Evolutionary conservation across 2,888 invertebrate species (phyloP).

Genomic region (Mesorhabditis sp.): DNA sequence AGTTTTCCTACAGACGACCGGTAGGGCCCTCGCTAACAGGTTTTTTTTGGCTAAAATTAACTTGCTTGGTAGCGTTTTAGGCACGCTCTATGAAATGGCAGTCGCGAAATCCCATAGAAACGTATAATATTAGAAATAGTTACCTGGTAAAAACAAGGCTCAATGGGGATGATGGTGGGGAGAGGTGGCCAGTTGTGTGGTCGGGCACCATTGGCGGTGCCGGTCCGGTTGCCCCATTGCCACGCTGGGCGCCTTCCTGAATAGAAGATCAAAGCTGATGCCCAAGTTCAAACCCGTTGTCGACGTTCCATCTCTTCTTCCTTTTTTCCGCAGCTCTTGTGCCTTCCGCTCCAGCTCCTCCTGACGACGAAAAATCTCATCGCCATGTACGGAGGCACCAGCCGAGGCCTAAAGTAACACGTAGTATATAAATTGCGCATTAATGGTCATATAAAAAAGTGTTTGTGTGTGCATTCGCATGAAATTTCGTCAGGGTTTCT

Average conservation of each 20-base stretch:
- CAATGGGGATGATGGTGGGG: slow-evolving; percentile 81
- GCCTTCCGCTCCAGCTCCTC: slow-evolving; percentile 54
- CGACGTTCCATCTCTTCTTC: slow-evolving; percentile 71
- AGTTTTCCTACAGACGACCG: no score
- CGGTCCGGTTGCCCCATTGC: slow-evolving; percentile 13
- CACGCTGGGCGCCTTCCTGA: slow-evolving; percentile 9
- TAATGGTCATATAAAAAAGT: no score
- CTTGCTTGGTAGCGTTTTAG: no score
- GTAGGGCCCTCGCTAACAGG: no score
- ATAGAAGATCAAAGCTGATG: not conserved
- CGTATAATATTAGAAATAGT: no score
- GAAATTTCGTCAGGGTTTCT: no score
- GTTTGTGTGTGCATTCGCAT: no score
- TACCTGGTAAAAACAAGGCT: slow-evolving; percentile 93
- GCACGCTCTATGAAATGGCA: no score
- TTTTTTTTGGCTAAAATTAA: not conserved
- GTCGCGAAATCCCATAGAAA: no score
- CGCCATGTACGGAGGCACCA: slow-evolving; percentile 34
- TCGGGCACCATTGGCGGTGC: slow-evolving; percentile 63
- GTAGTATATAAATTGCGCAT: no score
- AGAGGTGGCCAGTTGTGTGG: slow-evolving; percentile 98
- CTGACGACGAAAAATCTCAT: slow-evolving; percentile 55
- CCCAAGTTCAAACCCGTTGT: slow-evolving; percentile 11
- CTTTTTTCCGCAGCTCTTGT: slow-evolving; percentile 44
- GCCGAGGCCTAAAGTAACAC: slow-evolving; percentile 7